These are phyloP conservation scores for Aphaenogaster ashmeadi DNA, from an alignment of 1,140 invertebrate species.

Conservation along the genomic window DNA sequence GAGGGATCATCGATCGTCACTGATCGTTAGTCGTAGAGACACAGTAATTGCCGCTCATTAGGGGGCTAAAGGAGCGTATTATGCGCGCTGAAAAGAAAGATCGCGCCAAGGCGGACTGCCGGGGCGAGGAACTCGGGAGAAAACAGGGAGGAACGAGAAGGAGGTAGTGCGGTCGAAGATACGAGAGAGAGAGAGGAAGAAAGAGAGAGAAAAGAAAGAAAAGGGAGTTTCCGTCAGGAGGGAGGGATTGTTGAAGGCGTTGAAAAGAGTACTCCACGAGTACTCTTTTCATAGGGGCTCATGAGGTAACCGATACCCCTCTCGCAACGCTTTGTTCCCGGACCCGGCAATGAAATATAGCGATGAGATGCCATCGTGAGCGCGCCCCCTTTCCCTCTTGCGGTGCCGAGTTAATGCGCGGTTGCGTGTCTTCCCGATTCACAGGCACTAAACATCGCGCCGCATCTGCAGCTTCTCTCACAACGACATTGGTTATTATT, in stretches of 20 bases:
- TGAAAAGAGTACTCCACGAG: constrained; percentile 77
- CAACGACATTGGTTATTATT: background rate
- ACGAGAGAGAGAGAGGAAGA: background rate
- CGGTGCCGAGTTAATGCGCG: constrained; percentile 48
- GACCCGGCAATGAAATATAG: constrained; percentile 76
- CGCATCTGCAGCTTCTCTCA: constrained; percentile 5
- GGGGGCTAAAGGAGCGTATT: constrained; percentile 77
- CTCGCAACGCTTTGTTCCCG: constrained; percentile 73
- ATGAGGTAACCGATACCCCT: constrained; percentile 79
- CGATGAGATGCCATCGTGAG: constrained; percentile 61
- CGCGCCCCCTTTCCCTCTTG: constrained; percentile 30
- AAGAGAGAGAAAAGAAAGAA: constrained; percentile 19
- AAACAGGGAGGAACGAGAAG: constrained; percentile 20
- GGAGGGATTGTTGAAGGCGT: constrained; percentile 73
- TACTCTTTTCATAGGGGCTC: constrained; percentile 67
- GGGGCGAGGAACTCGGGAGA: constrained; percentile 27
- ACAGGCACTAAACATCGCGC: constrained; percentile 19
- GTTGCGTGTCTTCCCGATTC: constrained; percentile 51
- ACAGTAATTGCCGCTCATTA: constrained; percentile 81
- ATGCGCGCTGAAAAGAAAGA: constrained; percentile 77
- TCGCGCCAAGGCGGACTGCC: constrained; percentile 60
- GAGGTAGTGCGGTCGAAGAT: background rate
- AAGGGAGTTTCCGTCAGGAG: constrained; percentile 44
- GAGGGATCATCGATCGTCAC: constrained; percentile 75
- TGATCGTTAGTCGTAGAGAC: constrained; percentile 79